Percentiles rank a stretch among this genome's conserved stretches.
phyloP scores from a whole-genome alignment of 2,113 vertebrate species.

The Vanacampus margaritifer region DNA sequence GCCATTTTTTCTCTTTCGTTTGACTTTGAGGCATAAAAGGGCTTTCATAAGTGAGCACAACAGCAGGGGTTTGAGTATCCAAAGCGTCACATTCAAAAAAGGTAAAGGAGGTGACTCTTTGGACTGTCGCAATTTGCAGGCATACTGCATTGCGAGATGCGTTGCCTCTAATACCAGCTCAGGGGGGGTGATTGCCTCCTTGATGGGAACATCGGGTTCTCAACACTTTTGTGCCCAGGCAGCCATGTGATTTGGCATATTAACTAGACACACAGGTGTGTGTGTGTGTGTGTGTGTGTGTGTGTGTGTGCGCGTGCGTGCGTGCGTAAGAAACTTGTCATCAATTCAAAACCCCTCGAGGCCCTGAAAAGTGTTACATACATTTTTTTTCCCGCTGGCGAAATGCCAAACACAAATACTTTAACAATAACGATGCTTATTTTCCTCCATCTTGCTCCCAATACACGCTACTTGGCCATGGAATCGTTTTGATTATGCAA shows the following conservation, averaged over 20 bases:
- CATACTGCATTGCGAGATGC: not conserved
- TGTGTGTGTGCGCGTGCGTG: too few species aligned
- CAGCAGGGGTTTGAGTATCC: not conserved
- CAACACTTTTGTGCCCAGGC: not conserved
- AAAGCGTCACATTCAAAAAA: not conserved
- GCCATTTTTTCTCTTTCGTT: not conserved
- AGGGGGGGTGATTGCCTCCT: not conserved
- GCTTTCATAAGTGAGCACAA: not conserved
- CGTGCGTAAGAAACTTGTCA: too few species aligned
- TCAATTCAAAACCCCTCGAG: not conserved
- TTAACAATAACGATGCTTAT: not conserved
- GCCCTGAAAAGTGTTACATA: not conserved
- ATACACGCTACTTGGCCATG: too few species aligned
- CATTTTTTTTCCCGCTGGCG: not conserved
- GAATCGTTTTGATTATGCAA: too few species aligned
- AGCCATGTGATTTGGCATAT: not conserved
- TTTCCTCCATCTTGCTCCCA: too few species aligned
- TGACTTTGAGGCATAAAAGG: not conserved
- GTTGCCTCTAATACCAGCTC: not conserved
- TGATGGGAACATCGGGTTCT: not conserved
- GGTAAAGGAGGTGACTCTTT: not conserved
- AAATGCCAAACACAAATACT: not conserved
- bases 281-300: too few species aligned
- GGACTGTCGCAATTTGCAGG: not conserved
- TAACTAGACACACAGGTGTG: not conserved